A percentile compares a stretch with the other conserved stretches of the same genome.
These are phyloP conservation scores for Drosophila ohnishii DNA, from an alignment of 1,140 invertebrate species.

Conservation along the genomic window DNA sequence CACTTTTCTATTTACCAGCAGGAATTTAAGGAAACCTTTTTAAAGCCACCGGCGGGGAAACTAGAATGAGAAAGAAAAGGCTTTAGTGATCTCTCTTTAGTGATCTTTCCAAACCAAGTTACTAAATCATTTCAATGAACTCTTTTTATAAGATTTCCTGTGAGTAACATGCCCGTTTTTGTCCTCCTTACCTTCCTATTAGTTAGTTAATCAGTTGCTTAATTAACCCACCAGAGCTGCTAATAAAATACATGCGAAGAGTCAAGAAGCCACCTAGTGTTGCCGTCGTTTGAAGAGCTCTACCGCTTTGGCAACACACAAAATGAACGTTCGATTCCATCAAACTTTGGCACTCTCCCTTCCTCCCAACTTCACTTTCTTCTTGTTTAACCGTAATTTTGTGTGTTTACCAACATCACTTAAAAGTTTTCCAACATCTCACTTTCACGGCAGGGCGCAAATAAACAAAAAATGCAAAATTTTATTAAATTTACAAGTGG, in stretches of 20 bases:
- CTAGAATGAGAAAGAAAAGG: not conserved
- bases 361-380: slow-evolving; percentile 10
- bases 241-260: not conserved
- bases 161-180: too few relatives aligned
- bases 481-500: slow-evolving; percentile 75
- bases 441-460: slow-evolving; percentile 52
- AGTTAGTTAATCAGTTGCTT: not conserved
- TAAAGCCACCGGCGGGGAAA: not conserved
- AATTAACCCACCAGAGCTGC: not conserved
- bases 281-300: not conserved
- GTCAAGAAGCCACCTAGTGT: slow-evolving; percentile 1
- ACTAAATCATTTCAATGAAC: not conserved
- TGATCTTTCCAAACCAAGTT: not conserved
- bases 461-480: slow-evolving; percentile 52
- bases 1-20: not conserved
- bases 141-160: too few relatives aligned
- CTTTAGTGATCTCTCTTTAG: not conserved
- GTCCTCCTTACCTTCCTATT: not conserved
- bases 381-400: slow-evolving; percentile 50
- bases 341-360: slow-evolving; percentile 6
- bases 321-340: slow-evolving; percentile 47
- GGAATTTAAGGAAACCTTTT: not conserved
- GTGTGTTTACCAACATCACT: slow-evolving; percentile 68
- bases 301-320: slow-evolving; percentile 4
- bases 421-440: slow-evolving; percentile 65